phyloP scores from a whole-genome alignment of 2,888 invertebrate species.

The Leptothorax acervorum region DNA sequence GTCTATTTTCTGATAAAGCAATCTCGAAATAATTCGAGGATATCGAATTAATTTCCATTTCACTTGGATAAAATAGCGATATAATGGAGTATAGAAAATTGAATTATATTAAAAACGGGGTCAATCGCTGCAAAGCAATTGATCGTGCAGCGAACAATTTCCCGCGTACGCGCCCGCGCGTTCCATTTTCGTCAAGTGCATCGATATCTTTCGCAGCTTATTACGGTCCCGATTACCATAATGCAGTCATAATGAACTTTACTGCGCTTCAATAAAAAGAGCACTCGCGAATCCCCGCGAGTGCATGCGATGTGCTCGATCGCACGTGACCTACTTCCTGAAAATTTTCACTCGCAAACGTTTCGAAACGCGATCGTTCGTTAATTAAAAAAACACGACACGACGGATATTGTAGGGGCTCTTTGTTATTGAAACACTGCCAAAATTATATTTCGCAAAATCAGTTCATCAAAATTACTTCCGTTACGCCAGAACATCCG shows the following conservation, averaged over 20 bases:
- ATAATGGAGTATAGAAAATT: conserved; percentile 21
- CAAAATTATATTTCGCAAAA: conserved; percentile 69
- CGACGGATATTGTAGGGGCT: conserved; percentile 36
- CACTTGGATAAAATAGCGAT: conserved; percentile 12
- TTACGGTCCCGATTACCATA: conserved; percentile 34
- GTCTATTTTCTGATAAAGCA: background rate
- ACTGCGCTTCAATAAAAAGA: conserved; percentile 27
- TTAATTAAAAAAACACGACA: conserved; percentile 72
- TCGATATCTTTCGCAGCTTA: conserved; percentile 42
- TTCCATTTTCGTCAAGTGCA: conserved; percentile 6
- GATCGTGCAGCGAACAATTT: conserved; percentile 32
- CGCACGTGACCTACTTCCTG: conserved; percentile 59
- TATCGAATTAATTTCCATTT: conserved; percentile 36
- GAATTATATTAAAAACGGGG: conserved; percentile 29
- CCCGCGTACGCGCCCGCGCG: background rate
- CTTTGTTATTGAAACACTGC: conserved; percentile 74
- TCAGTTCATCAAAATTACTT: conserved; percentile 52
- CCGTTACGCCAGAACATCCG: conserved; percentile 61
- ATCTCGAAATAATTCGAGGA: conserved; percentile 23
- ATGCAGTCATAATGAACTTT: conserved; percentile 32
- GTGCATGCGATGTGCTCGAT: conserved; percentile 12
- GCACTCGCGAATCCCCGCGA: conserved; percentile 24
- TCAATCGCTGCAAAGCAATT: conserved; percentile 22
- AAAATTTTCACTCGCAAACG: conserved; percentile 63
- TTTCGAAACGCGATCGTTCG: conserved; percentile 57